These are phyloP conservation scores for Heliconius nattereri DNA, from an alignment of 1,140 invertebrate genomes.

Conservation along the genomic window DNA sequence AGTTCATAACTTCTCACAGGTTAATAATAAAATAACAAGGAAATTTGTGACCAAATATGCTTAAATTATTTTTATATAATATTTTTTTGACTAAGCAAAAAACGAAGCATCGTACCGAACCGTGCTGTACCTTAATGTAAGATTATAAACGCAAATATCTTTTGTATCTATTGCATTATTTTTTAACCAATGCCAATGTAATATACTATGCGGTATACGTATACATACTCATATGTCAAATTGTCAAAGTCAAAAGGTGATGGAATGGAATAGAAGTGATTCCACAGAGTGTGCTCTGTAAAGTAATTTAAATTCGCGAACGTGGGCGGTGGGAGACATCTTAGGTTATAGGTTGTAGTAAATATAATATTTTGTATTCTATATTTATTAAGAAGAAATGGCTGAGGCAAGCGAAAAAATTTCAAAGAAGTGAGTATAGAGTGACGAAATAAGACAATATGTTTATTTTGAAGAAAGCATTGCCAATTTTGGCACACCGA, in stretches of 20 bases:
- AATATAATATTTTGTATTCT: conserved; percentile 2
- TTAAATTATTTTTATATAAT: neutral
- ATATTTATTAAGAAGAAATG: conserved; percentile 65
- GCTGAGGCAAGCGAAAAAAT: conserved; percentile 83
- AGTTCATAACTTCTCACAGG: neutral
- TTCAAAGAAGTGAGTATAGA: conserved; percentile 87
- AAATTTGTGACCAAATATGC: too few species aligned
- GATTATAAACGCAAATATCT: too few species aligned
- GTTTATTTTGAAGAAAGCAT: conserved; percentile 47
- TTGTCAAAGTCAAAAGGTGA: neutral
- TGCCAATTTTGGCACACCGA: conserved; percentile 46
- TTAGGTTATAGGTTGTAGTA: neutral
- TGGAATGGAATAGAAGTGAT: neutral
- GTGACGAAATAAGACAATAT: conserved; percentile 50
- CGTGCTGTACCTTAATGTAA: too few species aligned
- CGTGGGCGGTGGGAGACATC: conserved; percentile 10
- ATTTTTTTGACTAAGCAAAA: neutral
- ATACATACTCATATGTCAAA: neutral
- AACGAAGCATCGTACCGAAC: too few species aligned
- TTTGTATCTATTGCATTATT: neutral
- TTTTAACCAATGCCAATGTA: neutral
- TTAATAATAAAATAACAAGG: neutral
- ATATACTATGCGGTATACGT: too few species aligned
- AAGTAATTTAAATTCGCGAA: conserved; percentile 14
- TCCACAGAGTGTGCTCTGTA: neutral